Base-by-base conservation (phyloP, 2,888 invertebrate genomes). In the Drosophila quasianomalipes region DNA sequence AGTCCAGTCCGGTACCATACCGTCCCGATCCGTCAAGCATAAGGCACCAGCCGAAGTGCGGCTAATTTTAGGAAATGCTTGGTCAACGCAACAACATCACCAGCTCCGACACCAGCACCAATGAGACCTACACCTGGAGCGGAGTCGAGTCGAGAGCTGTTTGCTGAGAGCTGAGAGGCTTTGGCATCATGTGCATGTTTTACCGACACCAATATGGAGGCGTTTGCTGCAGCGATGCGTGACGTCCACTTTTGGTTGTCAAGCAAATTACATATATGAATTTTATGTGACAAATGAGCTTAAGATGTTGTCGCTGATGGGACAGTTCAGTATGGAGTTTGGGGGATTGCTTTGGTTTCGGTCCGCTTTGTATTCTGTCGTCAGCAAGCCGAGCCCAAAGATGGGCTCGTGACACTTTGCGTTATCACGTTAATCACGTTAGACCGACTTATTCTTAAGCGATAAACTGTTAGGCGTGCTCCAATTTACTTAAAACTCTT, bases 181-280 rank as follows among this genome's bases (percentile, higher is more conserved):
- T 65, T 51, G 51, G 64, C 51, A 47, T 26, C 63, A 47, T 77
- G 78, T 55, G 66, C 72, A 59, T 76, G 65, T 62, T 61, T 62
- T 74, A 79, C 70, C 88, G 67, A 79, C 80, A 82, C 86, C 84
- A 85, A 85, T 89, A 87, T 87, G 90, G 86, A 87, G 90, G 86
- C 89, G 86, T 90, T 85, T 81, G 79, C 76, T 58, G 74, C 81
- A 54, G 67, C 76, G 77, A 74, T 86, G 89, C 86, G 90, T 90
- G 89, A 90, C 90, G 80, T 86, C 91, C 91, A 87, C 87, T 87
- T 87, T 90, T 90, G 89, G 87, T 74, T 83, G 82, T 86, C 91
- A 89, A 87, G 91, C 87, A 87, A 90, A 90, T 87, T 90, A 90
- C 85, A 88, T 85, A 89, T 89, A 87, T 90, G 89, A 89, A 81